These are phyloP conservation scores for Hemibagrus guttatus DNA, from an alignment of 2,797 vertebrate species.

Conservation along the genomic window DNA sequence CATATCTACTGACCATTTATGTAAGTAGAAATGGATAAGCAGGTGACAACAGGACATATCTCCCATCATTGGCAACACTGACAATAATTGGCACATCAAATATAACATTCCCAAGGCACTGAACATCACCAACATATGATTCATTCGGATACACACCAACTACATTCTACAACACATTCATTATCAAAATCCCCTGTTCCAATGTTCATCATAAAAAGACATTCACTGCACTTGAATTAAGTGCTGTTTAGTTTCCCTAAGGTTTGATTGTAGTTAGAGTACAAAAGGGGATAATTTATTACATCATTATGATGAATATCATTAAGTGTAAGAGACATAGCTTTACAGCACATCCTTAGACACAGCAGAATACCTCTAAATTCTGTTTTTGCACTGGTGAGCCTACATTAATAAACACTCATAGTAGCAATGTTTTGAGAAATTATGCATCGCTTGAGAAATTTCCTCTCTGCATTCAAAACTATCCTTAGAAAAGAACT, in stretches of 20 bases:
- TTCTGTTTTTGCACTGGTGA: constrained; percentile 16
- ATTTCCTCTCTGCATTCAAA: constrained; percentile 22
- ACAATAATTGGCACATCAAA: constrained; percentile 47
- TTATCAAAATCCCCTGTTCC: constrained; percentile 3
- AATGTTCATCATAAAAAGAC: constrained; percentile 1
- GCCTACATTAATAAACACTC: constrained; percentile 4
- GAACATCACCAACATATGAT: background rate
- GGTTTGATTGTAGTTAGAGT: background rate
- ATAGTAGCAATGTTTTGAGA: constrained; percentile 1
- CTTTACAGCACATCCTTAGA: background rate
- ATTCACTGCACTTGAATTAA: constrained; percentile 9
- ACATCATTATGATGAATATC: constrained; percentile 36
- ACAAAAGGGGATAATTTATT: constrained; percentile 4
- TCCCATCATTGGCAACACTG: constrained; percentile 25
- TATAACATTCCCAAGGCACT: constrained; percentile 11
- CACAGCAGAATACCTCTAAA: background rate
- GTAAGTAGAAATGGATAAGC: constrained; percentile 5
- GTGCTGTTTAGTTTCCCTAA: constrained; percentile 21
- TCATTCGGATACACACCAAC: constrained; percentile 23
- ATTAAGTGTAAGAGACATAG: background rate
- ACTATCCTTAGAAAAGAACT: background rate
- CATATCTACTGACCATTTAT: constrained; percentile 2
- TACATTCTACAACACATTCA: constrained; percentile 18
- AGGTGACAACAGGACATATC: constrained; percentile 12
- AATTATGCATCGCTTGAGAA: constrained; percentile 19